These are phyloP conservation scores for Caradrina kadenii DNA, from an alignment of 2,888 invertebrate genomes.

Conservation along the genomic window DNA sequence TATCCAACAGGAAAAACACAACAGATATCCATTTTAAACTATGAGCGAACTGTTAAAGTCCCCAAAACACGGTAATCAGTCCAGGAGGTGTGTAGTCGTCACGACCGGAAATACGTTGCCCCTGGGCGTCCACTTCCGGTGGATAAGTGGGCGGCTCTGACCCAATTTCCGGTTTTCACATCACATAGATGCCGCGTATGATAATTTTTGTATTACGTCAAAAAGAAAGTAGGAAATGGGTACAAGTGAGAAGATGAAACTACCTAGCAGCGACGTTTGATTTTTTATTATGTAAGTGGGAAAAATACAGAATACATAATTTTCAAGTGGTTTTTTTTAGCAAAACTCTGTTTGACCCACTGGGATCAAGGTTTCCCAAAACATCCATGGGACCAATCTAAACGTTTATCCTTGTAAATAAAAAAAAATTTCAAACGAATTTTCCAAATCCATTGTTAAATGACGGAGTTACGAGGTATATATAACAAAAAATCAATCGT, in stretches of 20 bases:
- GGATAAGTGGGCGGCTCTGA: conserved; percentile 84
- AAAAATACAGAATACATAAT: not conserved
- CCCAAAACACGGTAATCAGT: conserved; percentile 68
- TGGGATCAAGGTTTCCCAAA: too few species aligned
- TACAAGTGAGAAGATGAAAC: not conserved
- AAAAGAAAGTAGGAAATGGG: conserved; percentile 41
- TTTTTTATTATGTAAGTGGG: not conserved
- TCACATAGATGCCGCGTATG: conserved; percentile 81
- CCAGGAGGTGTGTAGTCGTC: conserved; percentile 82
- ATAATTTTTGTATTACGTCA: conserved; percentile 71
- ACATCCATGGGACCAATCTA: too few species aligned
- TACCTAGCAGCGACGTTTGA: not conserved
- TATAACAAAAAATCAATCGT: too few species aligned
- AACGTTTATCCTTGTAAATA: too few species aligned
- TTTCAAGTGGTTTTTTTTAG: not conserved
- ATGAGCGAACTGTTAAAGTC: conserved; percentile 23
- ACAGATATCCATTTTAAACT: conserved; percentile 51
- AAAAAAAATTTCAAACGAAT: too few species aligned
- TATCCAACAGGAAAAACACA: conserved; percentile 17
- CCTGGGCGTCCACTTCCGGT: conserved; percentile 84
- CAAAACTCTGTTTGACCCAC: too few species aligned
- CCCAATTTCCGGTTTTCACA: conserved; percentile 88
- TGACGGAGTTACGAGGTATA: too few species aligned
- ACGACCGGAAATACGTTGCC: conserved; percentile 86
- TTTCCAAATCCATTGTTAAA: too few species aligned